These are phyloP conservation scores for Scomber colias DNA, from an alignment of 2,113 vertebrate genomes.

Conservation along the genomic window DNA sequence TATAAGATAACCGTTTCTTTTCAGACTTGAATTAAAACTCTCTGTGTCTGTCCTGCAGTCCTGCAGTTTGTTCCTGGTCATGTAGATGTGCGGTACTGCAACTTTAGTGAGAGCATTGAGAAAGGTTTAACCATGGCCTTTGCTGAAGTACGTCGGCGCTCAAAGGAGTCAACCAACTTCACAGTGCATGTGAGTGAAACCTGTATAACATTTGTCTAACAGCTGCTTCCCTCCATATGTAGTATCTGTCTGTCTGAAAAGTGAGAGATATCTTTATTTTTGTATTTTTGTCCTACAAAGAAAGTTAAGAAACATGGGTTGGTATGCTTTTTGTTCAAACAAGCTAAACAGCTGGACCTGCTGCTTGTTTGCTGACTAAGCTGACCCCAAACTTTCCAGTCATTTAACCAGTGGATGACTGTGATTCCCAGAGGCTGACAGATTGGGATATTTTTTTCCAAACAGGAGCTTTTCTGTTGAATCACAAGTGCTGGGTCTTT, in stretches of 20 bases:
- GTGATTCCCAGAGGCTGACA: conserved; percentile 25
- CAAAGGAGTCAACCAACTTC: conserved; percentile 88
- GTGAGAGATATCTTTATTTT: neutral
- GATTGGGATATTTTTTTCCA: conserved; percentile 5
- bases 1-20: neutral
- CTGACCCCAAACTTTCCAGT: neutral
- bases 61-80: conserved; percentile 95
- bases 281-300: too few species aligned
- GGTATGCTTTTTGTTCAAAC: neutral
- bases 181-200: conserved; percentile 90
- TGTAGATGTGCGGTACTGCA: conserved; percentile 91
- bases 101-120: conserved; percentile 92
- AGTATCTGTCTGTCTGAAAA: neutral
- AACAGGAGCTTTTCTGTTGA: conserved; percentile 24
- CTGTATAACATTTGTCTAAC: neutral
- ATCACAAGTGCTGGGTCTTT: conserved; percentile 8
- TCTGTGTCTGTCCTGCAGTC: conserved; percentile 80
- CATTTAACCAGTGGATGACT: conserved; percentile 3
- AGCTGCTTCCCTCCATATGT: neutral
- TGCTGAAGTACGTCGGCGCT: conserved; percentile 87
- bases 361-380: neutral
- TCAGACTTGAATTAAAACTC: neutral
- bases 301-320: too few species aligned
- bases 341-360: neutral
- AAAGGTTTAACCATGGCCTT: conserved; percentile 91